These are phyloP conservation scores for Lordiphosa clarofinis DNA, from an alignment of 1,140 invertebrate genomes.

Conservation along the genomic window DNA sequence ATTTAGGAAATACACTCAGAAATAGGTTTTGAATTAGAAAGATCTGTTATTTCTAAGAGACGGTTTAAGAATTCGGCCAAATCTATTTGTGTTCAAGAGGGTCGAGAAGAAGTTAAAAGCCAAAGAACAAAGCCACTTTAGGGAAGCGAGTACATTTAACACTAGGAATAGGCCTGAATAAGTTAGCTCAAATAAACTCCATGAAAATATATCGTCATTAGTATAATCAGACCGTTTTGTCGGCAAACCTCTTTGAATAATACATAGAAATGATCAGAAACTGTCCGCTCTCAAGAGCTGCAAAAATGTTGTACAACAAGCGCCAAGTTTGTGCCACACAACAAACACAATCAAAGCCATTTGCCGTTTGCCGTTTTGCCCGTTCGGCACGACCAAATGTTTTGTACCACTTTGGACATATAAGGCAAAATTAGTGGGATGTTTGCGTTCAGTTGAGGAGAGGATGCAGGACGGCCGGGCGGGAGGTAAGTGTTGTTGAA, in stretches of 20 bases:
- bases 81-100: too few relatives aligned
- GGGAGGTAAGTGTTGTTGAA: conserved; percentile 16
- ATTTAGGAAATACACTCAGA: too few relatives aligned
- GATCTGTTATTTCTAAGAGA: too few relatives aligned
- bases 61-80: too few relatives aligned
- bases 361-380: conserved; percentile 37
- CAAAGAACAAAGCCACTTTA: too few relatives aligned
- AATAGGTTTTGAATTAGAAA: too few relatives aligned
- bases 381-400: conserved; percentile 14
- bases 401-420: conserved; percentile 68
- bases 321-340: conserved; percentile 61
- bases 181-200: too few relatives aligned
- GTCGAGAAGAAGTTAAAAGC: too few relatives aligned
- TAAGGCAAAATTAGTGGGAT: conserved; percentile 75
- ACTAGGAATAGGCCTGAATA: too few relatives aligned
- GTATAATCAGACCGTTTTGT: conserved; percentile 8
- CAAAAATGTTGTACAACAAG: conserved; percentile 76
- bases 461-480: background rate
- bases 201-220: too few relatives aligned
- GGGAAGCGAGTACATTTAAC: too few relatives aligned
- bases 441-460: conserved; percentile 37
- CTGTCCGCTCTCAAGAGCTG: conserved; percentile 26
- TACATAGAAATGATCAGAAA: conserved; percentile 11
- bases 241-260: conserved; percentile 48
- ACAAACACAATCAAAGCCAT: conserved; percentile 48